Evolutionary conservation across 2,888 invertebrate genomes (phyloP), one percentile per base, ranked within the genome.

Genomic region (Aplocera efformata): DNA sequence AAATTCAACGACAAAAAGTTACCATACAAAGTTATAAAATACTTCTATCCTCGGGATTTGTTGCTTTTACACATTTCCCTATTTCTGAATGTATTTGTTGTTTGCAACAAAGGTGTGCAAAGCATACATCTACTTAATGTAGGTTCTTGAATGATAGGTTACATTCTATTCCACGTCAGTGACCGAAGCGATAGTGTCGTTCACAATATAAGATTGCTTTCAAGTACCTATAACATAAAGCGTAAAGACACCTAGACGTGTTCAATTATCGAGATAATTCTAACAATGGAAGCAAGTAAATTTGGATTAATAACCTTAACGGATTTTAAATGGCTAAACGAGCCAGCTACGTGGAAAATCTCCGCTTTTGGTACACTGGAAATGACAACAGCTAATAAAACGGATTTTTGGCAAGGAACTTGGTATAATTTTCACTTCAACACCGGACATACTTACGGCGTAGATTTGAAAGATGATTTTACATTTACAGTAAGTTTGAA

Each of bases 341-440:
- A 77, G 42, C 83, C 84, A 10, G 51, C 53, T 3, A 42, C 50
- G 8, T 84, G 81, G 81, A 55, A 43, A 10, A 17, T 58, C n/a
- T 31, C 35, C 2, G 45, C 13, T 2, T 17, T 55, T 9, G 55
- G 69, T 9, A 41, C 27, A 13, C 50, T 82, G 2, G 52, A 61
- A 42, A 61, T 79, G 6, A 67, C 50, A 4, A 82, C 79, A 1
- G 69, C 79, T n/a, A 59, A 71, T n/a, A 63, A 64, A 30, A 72
- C 75, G 0, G 84, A 84, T 49, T 84, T 80, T 49, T 84, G 84
- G 83, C 77, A 79, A 58, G 67, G 64, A 27, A 83, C 84, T 8
- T 77, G 60, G 60, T 81, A 82, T 41, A 62, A 72, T 34, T 83
- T 81, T 42, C 40, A 60, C 32, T 53, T 56, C 7, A 79, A 77